Evolutionary conservation across 2,113 vertebrate species (phyloP).

Genomic region (Puffinus mauretanicus): DNA sequence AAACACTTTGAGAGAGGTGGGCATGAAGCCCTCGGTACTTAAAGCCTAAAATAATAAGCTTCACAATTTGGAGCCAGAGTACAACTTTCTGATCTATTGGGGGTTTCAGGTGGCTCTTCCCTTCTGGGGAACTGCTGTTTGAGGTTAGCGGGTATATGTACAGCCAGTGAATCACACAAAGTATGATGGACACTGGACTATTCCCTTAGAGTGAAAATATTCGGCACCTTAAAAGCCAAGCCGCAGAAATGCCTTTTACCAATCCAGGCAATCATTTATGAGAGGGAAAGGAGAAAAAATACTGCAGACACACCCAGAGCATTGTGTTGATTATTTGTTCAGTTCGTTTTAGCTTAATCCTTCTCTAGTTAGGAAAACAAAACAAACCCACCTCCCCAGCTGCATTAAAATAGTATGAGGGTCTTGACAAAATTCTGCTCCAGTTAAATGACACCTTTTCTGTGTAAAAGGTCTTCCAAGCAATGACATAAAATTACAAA

Average conservation of each 20-base stretch:
- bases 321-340: background rate
- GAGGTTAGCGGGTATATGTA: background rate
- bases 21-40: background rate
- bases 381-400: background rate
- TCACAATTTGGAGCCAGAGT: background rate
- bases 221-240: background rate
- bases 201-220: background rate
- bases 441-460: background rate
- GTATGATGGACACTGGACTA: background rate
- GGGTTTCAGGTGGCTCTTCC: background rate
- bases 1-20: background rate
- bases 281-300: background rate
- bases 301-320: background rate
- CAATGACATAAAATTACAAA: background rate
- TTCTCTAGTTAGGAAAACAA: background rate
- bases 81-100: background rate
- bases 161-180: background rate
- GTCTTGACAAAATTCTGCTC: background rate
- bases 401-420: background rate
- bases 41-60: background rate
- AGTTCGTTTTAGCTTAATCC: background rate
- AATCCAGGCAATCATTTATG: background rate
- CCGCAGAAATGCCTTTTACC: background rate
- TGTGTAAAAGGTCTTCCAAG: background rate
- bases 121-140: background rate